Evolutionary conservation across 2,888 invertebrate genomes (phyloP).

Genomic region (Holacanthella duospinosa): DNA sequence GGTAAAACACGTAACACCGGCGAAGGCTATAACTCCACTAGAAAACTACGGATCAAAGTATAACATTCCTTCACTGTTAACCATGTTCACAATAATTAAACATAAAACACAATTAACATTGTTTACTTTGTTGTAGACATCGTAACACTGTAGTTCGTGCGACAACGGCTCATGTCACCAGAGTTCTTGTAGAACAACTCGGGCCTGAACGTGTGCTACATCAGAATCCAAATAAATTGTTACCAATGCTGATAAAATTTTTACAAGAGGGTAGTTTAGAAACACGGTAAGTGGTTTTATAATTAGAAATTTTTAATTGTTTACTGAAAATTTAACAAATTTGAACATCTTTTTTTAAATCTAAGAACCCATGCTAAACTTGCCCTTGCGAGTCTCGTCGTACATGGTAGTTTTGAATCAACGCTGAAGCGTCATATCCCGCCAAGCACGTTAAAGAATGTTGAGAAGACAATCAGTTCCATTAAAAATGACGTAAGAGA

Average conservation of each 20-base stretch:
- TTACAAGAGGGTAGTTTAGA: constrained; percentile 77
- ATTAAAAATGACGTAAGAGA: constrained; percentile 36
- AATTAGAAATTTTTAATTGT: constrained; percentile 5
- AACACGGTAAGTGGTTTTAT: constrained; percentile 51
- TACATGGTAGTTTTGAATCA: constrained; percentile 63
- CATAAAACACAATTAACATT: background rate
- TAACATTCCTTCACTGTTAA: constrained; percentile 23
- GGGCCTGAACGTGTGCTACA: constrained; percentile 61
- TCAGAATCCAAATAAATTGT: constrained; percentile 67
- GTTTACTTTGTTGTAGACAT: constrained; percentile 50
- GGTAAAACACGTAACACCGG: constrained; percentile 62
- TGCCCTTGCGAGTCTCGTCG: constrained; percentile 60
- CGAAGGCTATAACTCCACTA: constrained; percentile 56
- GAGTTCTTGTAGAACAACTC: constrained; percentile 58
- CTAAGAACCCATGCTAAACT: constrained; percentile 62
- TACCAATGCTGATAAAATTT: constrained; percentile 70
- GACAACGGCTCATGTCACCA: constrained; percentile 66
- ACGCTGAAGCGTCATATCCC: constrained; percentile 69
- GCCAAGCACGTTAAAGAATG: constrained; percentile 63
- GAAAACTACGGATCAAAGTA: constrained; percentile 56
- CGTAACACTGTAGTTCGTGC: constrained; percentile 80
- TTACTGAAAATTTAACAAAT: constrained; percentile 5
- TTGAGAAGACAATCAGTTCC: constrained; percentile 62
- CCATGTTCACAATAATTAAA: background rate
- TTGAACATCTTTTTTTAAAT: constrained; percentile 28